A percentile compares a stretch with the other conserved stretches of the same genome.
Evolutionary conservation across 1,140 invertebrate genomes (phyloP).

Genomic region (Acromyrmex heyeri): DNA sequence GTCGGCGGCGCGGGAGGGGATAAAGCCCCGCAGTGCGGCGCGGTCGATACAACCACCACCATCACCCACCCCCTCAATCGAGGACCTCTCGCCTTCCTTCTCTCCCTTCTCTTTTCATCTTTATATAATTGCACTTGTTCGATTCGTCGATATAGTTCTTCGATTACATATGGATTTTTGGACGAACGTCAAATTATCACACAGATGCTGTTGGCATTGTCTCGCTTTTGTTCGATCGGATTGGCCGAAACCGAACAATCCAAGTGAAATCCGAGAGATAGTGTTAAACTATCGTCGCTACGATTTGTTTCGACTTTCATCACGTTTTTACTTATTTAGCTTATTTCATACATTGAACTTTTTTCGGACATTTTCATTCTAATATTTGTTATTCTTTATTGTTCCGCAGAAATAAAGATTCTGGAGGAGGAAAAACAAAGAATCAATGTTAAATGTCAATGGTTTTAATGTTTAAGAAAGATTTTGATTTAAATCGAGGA

Average conservation of each 20-base stretch:
- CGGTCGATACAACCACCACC: constrained; percentile 85
- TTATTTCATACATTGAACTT: not conserved
- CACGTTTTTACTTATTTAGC: not conserved
- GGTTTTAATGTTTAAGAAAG: not conserved
- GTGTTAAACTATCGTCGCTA: not conserved
- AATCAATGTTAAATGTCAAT: not conserved
- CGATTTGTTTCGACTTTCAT: not conserved
- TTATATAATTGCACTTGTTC: constrained; percentile 15
- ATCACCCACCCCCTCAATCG: constrained; percentile 70
- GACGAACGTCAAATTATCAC: not conserved
- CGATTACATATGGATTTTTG: not conserved
- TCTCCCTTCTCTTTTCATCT: not conserved
- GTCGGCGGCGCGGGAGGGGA: constrained; percentile 76
- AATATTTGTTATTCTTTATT: not conserved
- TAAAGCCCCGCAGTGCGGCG: constrained; percentile 87
- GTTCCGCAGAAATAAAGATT: not conserved
- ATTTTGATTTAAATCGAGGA: not conserved
- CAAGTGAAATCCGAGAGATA: not conserved
- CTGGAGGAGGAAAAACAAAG: not conserved
- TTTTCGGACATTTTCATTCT: not conserved
- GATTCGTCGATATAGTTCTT: not conserved
- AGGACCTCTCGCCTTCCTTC: constrained; percentile 47
- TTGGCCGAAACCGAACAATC: not conserved
- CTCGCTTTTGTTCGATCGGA: not conserved
- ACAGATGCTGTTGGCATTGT: not conserved